Conservation (phyloP, 2,797 vertebrate species). For the Philypnodon macrostomus region DNA sequence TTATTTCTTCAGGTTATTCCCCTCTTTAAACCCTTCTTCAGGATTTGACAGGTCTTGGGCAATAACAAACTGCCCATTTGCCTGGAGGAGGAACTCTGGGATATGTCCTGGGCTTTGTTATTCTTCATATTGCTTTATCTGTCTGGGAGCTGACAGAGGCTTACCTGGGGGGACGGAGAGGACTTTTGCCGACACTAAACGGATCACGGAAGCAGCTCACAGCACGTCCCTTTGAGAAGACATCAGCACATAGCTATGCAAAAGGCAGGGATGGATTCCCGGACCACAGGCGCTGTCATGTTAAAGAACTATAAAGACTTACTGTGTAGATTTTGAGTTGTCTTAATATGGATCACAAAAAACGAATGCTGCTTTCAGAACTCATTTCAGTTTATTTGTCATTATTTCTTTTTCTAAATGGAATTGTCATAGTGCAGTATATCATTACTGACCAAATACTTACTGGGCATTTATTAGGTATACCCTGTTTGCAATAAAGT, state of each 20-base stretch:
- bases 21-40: constrained; percentile 40
- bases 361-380: too few relatives aligned
- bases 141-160: constrained; percentile 67
- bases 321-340: too few relatives aligned
- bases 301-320: too few relatives aligned
- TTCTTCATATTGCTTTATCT: constrained; percentile 61
- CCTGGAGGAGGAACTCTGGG: constrained; percentile 57
- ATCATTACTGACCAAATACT: too few relatives aligned
- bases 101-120: constrained; percentile 58
- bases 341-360: too few relatives aligned
- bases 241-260: constrained; percentile 70
- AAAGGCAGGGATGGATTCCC: constrained; percentile 37
- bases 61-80: constrained; percentile 51
- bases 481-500: too few relatives aligned
- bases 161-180: constrained; percentile 68
- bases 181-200: constrained; percentile 54
- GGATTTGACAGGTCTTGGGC: constrained; percentile 56
- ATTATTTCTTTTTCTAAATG: too few relatives aligned
- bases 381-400: too few relatives aligned
- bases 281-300: constrained; percentile 58
- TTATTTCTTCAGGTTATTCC: constrained; percentile 43
- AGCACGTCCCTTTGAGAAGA: constrained; percentile 56
- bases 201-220: constrained; percentile 60
- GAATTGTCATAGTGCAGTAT: too few relatives aligned
- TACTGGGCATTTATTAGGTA: too few relatives aligned